Evolutionary conservation across 2,888 invertebrate genomes (phyloP).

Genomic region (Asteroscopus sphinx): DNA sequence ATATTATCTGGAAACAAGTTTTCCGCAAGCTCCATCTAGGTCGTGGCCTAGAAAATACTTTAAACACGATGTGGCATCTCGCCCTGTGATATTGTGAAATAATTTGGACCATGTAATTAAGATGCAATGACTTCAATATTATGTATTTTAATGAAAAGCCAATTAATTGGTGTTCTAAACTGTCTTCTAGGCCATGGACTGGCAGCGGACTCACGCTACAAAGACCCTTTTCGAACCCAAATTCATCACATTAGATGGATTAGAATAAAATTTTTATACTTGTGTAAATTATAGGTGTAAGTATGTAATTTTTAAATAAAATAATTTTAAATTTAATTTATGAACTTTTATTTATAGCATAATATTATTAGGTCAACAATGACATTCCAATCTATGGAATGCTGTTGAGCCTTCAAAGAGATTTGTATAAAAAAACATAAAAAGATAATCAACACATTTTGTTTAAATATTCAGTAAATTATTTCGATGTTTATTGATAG

Average conservation of each 20-base stretch:
- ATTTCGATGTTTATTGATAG: too few species aligned
- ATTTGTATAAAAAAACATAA: conserved; percentile 11
- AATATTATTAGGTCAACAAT: neutral
- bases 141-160: conserved; percentile 21
- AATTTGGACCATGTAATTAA: conserved; percentile 33
- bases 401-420: neutral
- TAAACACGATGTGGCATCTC: conserved; percentile 19
- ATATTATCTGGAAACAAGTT: conserved; percentile 29
- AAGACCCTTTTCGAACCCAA: conserved; percentile 47
- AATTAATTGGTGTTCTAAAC: conserved; percentile 7
- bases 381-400: neutral
- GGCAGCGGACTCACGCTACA: conserved; percentile 17
- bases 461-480: neutral
- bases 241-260: conserved; percentile 66
- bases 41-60: conserved; percentile 33
- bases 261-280: conserved; percentile 76
- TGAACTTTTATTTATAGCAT: conserved; percentile 20
- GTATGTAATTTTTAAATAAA: conserved; percentile 81
- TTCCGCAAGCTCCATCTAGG: conserved; percentile 5
- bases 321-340: conserved; percentile 70
- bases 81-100: conserved; percentile 47
- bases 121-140: conserved; percentile 34
- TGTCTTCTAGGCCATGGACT: conserved; percentile 23
- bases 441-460: neutral
- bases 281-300: conserved; percentile 86